These are phyloP conservation scores for Dioctria linearis DNA, from an alignment of 2,888 invertebrate genomes.

Conservation along the genomic window DNA sequence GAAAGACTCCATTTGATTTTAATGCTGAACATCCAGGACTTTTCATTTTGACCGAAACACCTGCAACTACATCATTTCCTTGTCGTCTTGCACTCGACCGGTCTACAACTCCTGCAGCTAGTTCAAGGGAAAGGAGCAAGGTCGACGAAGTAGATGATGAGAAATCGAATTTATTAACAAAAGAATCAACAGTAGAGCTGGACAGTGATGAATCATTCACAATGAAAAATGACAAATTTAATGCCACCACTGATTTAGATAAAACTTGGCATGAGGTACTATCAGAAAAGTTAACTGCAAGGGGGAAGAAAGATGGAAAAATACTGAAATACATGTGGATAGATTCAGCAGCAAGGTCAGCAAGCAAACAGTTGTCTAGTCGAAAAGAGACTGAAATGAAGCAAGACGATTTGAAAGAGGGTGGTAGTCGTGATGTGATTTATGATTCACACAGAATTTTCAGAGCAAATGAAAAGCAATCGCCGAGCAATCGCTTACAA, in stretches of 20 bases:
- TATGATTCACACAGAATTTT: conserved; percentile 12
- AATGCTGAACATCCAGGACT: not conserved
- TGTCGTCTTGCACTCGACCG: not conserved
- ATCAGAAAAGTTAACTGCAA: not conserved
- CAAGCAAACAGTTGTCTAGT: not conserved
- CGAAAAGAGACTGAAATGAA: not conserved
- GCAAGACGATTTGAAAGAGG: not conserved
- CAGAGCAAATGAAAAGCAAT: not conserved
- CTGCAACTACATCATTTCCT: not conserved
- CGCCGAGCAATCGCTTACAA: not conserved
- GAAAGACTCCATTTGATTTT: not conserved
- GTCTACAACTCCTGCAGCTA: not conserved
- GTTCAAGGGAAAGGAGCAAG: not conserved
- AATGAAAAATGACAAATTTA: not conserved
- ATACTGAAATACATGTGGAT: not conserved
- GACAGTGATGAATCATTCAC: not conserved
- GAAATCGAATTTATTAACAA: not conserved
- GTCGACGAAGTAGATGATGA: not conserved
- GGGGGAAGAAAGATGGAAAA: not conserved
- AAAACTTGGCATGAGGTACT: conserved; percentile 30
- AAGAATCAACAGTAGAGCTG: not conserved
- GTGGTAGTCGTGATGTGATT: not conserved
- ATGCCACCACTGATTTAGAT: not conserved
- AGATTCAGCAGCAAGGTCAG: not conserved
- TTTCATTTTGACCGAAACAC: not conserved